A percentile compares a stretch with the other conserved stretches of the same genome.
Evolutionary conservation across 2,888 invertebrate genomes (phyloP).

Genomic region (Calephelis perditalis): DNA sequence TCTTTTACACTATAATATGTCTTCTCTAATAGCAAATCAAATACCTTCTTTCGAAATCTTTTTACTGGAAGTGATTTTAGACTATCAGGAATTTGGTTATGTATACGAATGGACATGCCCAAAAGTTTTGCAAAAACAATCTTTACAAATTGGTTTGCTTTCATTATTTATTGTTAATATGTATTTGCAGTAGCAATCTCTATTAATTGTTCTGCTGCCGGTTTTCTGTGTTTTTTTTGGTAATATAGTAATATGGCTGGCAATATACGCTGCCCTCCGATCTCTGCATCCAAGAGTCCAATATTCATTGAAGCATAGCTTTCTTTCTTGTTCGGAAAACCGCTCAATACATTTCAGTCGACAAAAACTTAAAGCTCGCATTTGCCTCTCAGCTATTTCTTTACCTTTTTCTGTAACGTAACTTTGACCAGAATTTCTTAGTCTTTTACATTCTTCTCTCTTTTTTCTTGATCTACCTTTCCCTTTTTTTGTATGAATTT

Average conservation of each 20-base stretch:
- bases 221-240: not conserved
- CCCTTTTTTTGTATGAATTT: slow-evolving; percentile 4
- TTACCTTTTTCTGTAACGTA: slow-evolving; percentile 14
- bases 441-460: slow-evolving; percentile 8
- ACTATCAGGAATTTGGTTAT: no score
- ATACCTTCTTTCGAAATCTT: no score
- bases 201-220: not conserved
- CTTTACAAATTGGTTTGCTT: slow-evolving; percentile 10
- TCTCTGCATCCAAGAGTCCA: not conserved
- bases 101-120: no score
- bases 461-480: slow-evolving; percentile 7
- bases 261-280: not conserved
- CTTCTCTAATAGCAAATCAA: no score
- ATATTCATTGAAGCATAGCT: not conserved
- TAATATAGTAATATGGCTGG: not conserved
- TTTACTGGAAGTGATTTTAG: no score
- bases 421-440: slow-evolving; percentile 15
- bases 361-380: slow-evolving; percentile 1
- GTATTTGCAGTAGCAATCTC: not conserved
- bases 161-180: slow-evolving; percentile 9
- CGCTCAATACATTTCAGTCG: not conserved
- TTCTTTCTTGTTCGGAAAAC: not conserved
- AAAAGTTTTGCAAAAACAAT: slow-evolving; percentile 13
- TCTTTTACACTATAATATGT: no score
- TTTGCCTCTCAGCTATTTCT: not conserved